A percentile compares a stretch with the other conserved stretches of the same genome.
Evolutionary conservation across 2,113 vertebrate genomes (phyloP).

Genomic region (Pseudonaja textilis): DNA sequence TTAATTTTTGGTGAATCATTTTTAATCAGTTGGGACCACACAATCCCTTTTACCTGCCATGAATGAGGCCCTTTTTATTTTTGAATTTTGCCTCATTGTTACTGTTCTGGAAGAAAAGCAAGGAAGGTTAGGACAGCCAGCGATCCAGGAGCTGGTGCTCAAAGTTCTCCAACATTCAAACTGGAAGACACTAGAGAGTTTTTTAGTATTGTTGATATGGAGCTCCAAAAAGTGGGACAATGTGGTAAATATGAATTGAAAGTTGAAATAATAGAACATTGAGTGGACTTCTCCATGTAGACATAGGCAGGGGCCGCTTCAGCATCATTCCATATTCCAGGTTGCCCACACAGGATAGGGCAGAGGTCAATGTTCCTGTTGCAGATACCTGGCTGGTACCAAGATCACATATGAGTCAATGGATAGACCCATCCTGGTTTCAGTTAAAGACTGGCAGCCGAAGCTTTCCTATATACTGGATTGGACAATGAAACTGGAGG

Average conservation of each 20-base stretch:
- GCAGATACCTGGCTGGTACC: background rate
- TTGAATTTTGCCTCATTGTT: background rate
- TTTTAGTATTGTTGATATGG: background rate
- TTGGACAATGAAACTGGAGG: background rate
- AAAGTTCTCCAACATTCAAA: background rate
- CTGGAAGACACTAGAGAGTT: background rate
- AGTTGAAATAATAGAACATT: background rate
- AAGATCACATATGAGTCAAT: background rate
- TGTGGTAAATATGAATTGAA: background rate
- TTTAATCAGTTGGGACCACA: background rate
- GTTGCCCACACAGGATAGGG: background rate
- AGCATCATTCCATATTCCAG: background rate
- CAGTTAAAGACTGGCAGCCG: background rate
- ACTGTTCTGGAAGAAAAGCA: background rate
- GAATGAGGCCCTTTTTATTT: background rate
- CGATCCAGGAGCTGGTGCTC: background rate
- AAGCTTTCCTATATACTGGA: background rate
- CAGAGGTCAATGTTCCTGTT: background rate
- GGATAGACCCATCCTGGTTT: background rate
- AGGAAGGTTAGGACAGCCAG: background rate
- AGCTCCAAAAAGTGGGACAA: background rate
- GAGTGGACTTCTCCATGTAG: background rate
- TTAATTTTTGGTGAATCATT: background rate
- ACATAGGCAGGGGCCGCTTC: background rate
- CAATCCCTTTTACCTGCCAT: background rate